Percentiles rank a stretch among this genome's conserved stretches.
Evolutionary conservation across 2,113 vertebrate genomes (phyloP).

Genomic region (Gobio gobio): DNA sequence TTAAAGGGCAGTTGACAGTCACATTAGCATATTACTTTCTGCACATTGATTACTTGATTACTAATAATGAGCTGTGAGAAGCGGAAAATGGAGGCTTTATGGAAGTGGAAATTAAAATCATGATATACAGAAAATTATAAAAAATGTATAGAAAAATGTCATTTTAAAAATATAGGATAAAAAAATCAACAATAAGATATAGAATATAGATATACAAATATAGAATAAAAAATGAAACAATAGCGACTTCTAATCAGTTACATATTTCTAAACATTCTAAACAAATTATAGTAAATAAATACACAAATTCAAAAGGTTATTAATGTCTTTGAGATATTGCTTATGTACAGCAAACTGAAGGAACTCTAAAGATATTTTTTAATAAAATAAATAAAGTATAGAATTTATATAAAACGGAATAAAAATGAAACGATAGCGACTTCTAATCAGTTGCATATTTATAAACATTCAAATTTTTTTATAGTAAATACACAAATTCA

Average conservation of each 20-base stretch:
- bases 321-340: too few relatives aligned
- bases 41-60: conserved; percentile 2
- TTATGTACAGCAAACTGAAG: too few relatives aligned
- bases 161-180: too few relatives aligned
- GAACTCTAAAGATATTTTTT: too few relatives aligned
- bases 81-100: neutral
- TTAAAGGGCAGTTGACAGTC: neutral
- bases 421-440: neutral
- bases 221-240: neutral
- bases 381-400: too few relatives aligned
- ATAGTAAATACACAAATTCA: neutral
- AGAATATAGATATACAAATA: too few relatives aligned
- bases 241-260: neutral
- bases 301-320: neutral
- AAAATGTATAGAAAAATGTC: neutral
- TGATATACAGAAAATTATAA: neutral
- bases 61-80: conserved; percentile 10
- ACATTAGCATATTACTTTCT: conserved; percentile 2
- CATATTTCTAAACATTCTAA: neutral
- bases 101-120: neutral
- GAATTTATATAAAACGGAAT: too few relatives aligned
- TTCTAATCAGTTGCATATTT: neutral
- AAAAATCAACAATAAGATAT: too few relatives aligned
- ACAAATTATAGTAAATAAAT: neutral
- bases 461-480: neutral